Percentiles rank a stretch among this genome's conserved stretches.
phyloP scores from a whole-genome alignment of 2,797 vertebrate species.

The Catamblyrhynchus diadema region DNA sequence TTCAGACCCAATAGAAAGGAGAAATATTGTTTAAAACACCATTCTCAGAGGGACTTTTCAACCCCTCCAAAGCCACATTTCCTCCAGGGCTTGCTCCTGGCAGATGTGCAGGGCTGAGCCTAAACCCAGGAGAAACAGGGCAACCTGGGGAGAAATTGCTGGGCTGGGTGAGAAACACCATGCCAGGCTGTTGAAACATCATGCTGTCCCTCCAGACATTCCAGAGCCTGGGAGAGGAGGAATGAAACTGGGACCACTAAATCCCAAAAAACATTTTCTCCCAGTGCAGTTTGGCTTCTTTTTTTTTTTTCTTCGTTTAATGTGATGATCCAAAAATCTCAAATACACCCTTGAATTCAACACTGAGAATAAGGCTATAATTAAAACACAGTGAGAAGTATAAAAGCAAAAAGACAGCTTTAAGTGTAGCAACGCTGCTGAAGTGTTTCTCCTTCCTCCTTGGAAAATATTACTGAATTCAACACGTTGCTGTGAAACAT shows the following conservation, averaged over 20 bases:
- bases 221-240: background rate
- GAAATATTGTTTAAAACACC: background rate
- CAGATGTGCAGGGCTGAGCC: background rate
- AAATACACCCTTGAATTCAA: background rate
- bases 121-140: background rate
- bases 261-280: background rate
- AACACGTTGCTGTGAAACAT: background rate
- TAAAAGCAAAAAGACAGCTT: background rate
- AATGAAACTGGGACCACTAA: background rate
- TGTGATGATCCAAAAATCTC: background rate
- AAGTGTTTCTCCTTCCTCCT: constrained; percentile 28
- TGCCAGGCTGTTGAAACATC: background rate
- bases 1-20: background rate
- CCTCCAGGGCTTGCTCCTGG: background rate
- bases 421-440: background rate
- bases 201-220: background rate
- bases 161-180: background rate
- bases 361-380: constrained; percentile 30
- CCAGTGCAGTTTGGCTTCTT: background rate
- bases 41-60: background rate
- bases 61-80: background rate
- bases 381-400: constrained; percentile 26
- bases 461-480: constrained; percentile 33
- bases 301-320: background rate
- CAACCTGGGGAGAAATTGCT: background rate